These are phyloP conservation scores for Panthera uncia DNA, from an alignment of 2,113 vertebrate genomes.

Conservation along the genomic window DNA sequence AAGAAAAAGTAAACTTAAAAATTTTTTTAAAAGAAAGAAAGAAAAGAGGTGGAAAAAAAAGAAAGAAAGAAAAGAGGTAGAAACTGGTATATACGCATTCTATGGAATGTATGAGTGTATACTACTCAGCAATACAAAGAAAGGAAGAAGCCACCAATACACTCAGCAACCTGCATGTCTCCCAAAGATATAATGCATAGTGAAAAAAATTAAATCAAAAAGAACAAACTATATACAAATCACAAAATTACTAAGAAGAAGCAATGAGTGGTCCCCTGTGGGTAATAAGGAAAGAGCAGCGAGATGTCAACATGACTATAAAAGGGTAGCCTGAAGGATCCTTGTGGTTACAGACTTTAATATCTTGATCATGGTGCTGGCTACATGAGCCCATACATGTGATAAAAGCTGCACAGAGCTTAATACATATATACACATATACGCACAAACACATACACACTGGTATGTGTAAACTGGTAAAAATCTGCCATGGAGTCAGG, in stretches of 20 bases:
- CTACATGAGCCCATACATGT: not conserved
- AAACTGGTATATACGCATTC: not conserved
- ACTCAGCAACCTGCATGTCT: not conserved
- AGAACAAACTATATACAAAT: not conserved
- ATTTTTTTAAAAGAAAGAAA: not conserved
- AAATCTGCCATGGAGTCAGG: not conserved
- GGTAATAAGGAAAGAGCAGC: not conserved
- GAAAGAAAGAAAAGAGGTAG: not conserved
- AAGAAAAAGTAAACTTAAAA: too few species aligned
- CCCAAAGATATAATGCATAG: not conserved
- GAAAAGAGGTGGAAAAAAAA: not conserved
- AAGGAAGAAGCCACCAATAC: not conserved
- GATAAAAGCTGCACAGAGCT: not conserved
- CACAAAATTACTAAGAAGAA: not conserved
- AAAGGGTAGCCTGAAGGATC: not conserved
- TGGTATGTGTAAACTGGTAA: not conserved
- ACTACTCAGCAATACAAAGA: not conserved
- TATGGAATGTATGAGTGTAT: not conserved
- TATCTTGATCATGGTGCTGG: not conserved
- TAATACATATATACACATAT: not conserved
- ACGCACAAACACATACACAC: not conserved
- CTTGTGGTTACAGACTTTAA: not conserved
- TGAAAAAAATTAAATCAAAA: not conserved
- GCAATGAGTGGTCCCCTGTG: not conserved
- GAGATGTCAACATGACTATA: not conserved